Evolutionary conservation across 2,888 invertebrate genomes (phyloP).

Genomic region (Serripes groenlandicus): DNA sequence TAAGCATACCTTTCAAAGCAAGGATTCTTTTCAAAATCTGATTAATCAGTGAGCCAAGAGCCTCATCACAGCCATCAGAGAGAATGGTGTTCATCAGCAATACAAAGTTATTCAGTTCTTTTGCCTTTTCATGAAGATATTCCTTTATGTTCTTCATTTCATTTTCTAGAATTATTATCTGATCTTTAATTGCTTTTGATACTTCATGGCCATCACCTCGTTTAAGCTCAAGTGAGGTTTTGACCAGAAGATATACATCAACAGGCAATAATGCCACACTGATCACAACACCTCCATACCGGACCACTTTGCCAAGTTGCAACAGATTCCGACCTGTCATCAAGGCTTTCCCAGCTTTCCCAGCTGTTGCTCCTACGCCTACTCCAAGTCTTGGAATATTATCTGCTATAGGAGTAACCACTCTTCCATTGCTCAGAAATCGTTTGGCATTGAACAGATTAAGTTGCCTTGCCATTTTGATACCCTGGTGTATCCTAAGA

Average conservation of each 20-base stretch:
- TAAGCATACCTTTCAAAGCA: not conserved
- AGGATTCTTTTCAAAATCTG: slow-evolving; percentile 22
- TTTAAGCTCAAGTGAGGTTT: not conserved
- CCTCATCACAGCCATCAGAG: not conserved
- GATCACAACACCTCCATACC: slow-evolving; percentile 11
- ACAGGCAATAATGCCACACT: slow-evolving; percentile 19
- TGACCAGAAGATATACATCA: slow-evolving; percentile 22
- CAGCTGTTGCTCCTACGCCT: not conserved
- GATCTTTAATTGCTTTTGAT: not conserved
- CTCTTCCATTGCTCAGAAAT: not conserved
- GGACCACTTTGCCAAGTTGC: not conserved
- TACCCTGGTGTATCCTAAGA: not conserved
- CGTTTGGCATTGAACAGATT: slow-evolving; percentile 3
- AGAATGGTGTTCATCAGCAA: slow-evolving; percentile 13
- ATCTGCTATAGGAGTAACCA: not conserved
- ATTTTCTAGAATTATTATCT: slow-evolving; percentile 2
- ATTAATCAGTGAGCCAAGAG: not conserved
- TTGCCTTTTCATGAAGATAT: not conserved
- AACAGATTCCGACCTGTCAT: not conserved
- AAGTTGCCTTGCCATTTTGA: not conserved
- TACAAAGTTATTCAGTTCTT: slow-evolving; percentile 22
- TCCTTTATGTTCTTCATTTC: not conserved
- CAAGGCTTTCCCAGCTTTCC: not conserved
- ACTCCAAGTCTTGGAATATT: not conserved
- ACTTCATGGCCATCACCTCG: not conserved